Base-by-base conservation (phyloP, 2,888 invertebrate genomes). In the Pediacus dermestoides region DNA sequence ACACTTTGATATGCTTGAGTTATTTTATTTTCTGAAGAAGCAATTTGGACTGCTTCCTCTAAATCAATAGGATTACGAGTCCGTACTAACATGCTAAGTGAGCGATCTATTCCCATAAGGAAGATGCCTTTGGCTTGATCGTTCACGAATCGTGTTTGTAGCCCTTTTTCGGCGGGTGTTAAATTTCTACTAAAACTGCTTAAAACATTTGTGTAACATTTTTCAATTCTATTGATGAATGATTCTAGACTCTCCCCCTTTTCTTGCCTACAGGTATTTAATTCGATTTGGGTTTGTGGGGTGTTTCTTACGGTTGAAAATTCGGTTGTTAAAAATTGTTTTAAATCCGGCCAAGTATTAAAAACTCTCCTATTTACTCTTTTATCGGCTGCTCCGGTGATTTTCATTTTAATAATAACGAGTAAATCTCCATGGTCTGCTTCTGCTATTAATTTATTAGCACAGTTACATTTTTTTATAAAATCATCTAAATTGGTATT, bases 201-300 rank as follows among this genome's bases (percentile, higher is more conserved):
- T 18, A 18, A 7, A 6, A 18, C 6, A 18, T 18, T n/a, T 18
- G 6, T 18, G n/a, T 18, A 10, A 26, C 27, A 10, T 7, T 26
- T 26, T 26, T 9, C 27, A 26, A 26, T 18, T 18, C n/a, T 18
- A 7, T 18, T n/a, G 21, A 18, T 18, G n/a, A 18, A 18, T 18
- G 21, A 18, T 18, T 18, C n/a, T 18, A 18, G n/a, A n/a, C 6
- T 6, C n/a, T 18, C 21, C 6, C n/a, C n/a, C 6, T 18, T 7
- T 18, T 6, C 6, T 18, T 18, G 21, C n/a, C 21, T 18, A 18
- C 21, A 18, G n/a, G 6, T 18, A 18, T 7, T 18, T n/a, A 18
- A n/a, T 18, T 18, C 21, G 6, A 18, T 18, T 6, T 18, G 6
- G 6, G n/a, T 7, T n/a, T 18, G 21, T 18, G 21, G 6, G n/a